phyloP scores from a whole-genome alignment of 2,888 invertebrate species.

The Calameuta filiformis region DNA sequence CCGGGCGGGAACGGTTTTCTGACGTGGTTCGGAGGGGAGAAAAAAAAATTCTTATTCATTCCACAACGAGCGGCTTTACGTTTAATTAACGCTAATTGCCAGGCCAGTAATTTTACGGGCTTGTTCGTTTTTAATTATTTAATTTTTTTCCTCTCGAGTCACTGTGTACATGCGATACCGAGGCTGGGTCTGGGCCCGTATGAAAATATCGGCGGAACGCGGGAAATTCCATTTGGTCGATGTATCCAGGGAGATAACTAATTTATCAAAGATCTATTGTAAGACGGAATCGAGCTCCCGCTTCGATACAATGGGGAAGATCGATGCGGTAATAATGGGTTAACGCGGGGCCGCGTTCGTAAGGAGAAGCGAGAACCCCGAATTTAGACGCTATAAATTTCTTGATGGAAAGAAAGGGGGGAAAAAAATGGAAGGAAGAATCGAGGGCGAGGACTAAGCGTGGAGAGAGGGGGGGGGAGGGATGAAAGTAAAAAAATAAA shows the following conservation, averaged over 20 bases:
- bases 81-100: neutral
- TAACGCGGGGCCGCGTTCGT: conserved; percentile 15
- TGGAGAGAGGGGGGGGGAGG: neutral
- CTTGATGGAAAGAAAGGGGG: conserved; percentile 12
- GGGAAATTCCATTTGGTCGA: neutral
- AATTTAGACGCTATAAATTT: conserved; percentile 34
- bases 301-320: conserved; percentile 14
- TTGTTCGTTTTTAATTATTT: neutral
- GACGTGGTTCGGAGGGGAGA: neutral
- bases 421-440: no score
- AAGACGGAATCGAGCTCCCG: conserved; percentile 11
- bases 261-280: neutral
- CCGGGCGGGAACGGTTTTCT: neutral
- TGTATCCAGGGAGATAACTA: neutral
- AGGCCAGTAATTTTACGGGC: neutral
- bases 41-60: neutral
- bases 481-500: conserved; percentile 13
- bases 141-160: no score
- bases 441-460: rapidly evolving
- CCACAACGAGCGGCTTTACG: neutral
- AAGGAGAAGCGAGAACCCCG: conserved; percentile 12
- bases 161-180: no score
- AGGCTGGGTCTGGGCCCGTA: neutral
- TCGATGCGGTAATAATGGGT: conserved; percentile 19
- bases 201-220: neutral